Evolutionary conservation across 2,113 vertebrate species (phyloP).

Genomic region (Takifugu flavidus): DNA sequence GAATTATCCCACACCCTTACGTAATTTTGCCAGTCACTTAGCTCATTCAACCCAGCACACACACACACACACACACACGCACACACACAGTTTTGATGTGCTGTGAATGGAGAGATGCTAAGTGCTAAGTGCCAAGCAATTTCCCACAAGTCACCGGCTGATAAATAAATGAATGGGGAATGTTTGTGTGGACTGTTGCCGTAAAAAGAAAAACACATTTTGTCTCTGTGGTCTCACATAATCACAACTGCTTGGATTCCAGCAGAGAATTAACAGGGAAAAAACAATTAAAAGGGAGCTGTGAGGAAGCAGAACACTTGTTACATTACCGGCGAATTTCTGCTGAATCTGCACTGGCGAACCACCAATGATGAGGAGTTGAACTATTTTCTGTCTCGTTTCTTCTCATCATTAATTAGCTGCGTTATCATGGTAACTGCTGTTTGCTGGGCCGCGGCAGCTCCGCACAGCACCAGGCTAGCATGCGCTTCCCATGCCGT

Average conservation of each 20-base stretch:
- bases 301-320: not conserved
- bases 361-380: too few relatives aligned
- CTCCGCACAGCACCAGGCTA: too few relatives aligned
- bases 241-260: conserved; percentile 24
- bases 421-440: too few relatives aligned
- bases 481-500: too few relatives aligned
- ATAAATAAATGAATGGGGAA: conserved; percentile 50
- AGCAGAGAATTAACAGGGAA: conserved; percentile 10
- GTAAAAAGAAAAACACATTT: conserved; percentile 32
- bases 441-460: too few relatives aligned
- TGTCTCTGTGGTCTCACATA: conserved; percentile 19
- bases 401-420: too few relatives aligned
- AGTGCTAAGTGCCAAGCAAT: conserved; percentile 47
- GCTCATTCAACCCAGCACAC: conserved; percentile 42
- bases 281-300: not conserved
- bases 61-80: conserved; percentile 15
- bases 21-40: conserved; percentile 67
- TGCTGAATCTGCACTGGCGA: not conserved
- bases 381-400: too few relatives aligned
- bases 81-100: conserved; percentile 39
- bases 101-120: conserved; percentile 39
- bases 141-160: conserved; percentile 49
- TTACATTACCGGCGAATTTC: not conserved
- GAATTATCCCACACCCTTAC: conserved; percentile 62
- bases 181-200: conserved; percentile 24